phyloP scores from a whole-genome alignment of 1,140 invertebrate genomes.

The Tetramorium simillimum region DNA sequence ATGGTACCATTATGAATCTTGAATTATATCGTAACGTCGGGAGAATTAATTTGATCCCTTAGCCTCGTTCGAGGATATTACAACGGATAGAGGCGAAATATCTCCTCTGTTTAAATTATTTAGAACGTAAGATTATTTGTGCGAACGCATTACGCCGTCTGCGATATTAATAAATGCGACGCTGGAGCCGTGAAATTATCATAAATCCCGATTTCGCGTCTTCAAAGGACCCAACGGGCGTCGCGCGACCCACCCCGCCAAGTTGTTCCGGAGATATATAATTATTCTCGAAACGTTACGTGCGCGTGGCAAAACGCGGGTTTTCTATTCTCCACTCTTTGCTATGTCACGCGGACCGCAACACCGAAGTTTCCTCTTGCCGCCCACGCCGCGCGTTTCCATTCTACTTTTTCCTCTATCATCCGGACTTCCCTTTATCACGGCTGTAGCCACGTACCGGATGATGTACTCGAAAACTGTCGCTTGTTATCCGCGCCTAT shows the following conservation, averaged over 20 bases:
- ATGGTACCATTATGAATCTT: not conserved
- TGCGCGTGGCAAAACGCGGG: not conserved
- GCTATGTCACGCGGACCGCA: constrained; percentile 6
- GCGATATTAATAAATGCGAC: constrained; percentile 12
- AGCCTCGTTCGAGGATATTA: not conserved
- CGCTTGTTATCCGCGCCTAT: not conserved
- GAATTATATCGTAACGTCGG: not conserved
- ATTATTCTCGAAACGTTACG: constrained; percentile 19
- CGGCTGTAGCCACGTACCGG: not conserved
- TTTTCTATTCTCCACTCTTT: not conserved
- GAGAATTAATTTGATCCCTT: constrained; percentile 46
- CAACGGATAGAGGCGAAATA: not conserved
- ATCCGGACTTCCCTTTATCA: not conserved
- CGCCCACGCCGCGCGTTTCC: not conserved
- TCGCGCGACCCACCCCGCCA: not conserved
- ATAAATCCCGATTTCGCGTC: constrained; percentile 1
- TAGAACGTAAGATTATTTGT: not conserved
- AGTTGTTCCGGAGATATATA: constrained; percentile 4
- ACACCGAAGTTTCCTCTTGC: not conserved
- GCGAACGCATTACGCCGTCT: not conserved
- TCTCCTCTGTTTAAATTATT: constrained; percentile 10
- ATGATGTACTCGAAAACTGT: constrained; percentile 9
- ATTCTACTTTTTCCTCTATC: not conserved
- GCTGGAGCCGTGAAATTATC: not conserved
- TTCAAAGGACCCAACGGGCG: not conserved